Evolutionary conservation across 2,797 vertebrate genomes (phyloP), one percentile per base, ranked within the genome.

Genomic region (Basileuterus tristriatus): DNA sequence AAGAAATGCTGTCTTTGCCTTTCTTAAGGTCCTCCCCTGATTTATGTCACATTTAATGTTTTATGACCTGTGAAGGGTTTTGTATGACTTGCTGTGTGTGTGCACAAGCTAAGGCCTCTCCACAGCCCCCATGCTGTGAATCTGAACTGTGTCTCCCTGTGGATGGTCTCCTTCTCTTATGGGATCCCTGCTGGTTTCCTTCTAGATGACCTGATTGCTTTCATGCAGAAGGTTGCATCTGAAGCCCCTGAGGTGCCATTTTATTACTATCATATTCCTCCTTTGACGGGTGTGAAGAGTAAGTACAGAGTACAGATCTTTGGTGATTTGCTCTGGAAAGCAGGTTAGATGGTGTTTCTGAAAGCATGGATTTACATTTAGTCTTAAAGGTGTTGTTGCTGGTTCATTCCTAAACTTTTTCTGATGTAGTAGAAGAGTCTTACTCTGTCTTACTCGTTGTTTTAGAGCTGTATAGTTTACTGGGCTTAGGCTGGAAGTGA

Each of bases 211-310:
- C 90, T 99, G 94, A 96, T 96, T 88, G 86, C 44, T 52, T 99
- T 98, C 96, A 98, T 99, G 17, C 94, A 97, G 93, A 98, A 99
- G 83, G 98, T 99, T 70, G 98, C 98, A 5, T 94, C 96, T 20
- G 97, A 94, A 29, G 99, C 99, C 50, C 98, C 99, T 19, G 37
- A 34, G 1, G 41, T 99, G 83, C 99, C 99, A 2, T 99, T 99
- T 96, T 99, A 99, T 94, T 99, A 99, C 92, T 99, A 99, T 68
- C 99, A 99, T 75, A 95, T 99, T 84, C 99, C 99, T 56, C 56
- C 92, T 53, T 12, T 99, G 59, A 99, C 99, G 0, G 99, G 98
- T 27, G 96, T 99, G 46, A 98, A 98, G 22, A 95, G 99, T 99
- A 92, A 98, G 99, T 98, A 89, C 43, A 89, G 32, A 80, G 58